phyloP scores from a whole-genome alignment of 2,113 vertebrate genomes.

The Thalassarche chlororhynchos region DNA sequence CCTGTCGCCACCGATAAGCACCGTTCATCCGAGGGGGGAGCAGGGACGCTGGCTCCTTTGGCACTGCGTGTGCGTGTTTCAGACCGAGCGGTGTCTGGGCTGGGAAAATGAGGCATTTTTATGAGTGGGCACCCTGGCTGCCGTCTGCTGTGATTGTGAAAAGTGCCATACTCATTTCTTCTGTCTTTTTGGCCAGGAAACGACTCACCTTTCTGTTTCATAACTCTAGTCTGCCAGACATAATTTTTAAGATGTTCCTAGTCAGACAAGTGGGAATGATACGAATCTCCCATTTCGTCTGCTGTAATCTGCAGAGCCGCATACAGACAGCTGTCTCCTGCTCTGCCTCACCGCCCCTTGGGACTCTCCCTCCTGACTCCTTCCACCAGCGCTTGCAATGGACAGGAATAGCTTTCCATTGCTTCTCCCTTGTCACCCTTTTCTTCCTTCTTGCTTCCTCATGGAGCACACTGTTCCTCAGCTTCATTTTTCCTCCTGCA shows the following conservation, averaged over 20 bases:
- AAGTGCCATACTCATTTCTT: not conserved
- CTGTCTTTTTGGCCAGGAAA: not conserved
- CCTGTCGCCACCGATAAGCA: not conserved
- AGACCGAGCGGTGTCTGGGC: fast-evolving
- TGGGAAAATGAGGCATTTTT: not conserved
- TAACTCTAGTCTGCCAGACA: not conserved
- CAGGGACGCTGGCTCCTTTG: not conserved
- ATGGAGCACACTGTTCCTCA: not conserved
- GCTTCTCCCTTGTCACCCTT: not conserved
- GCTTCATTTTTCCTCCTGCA: not conserved
- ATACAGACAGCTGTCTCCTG: not conserved
- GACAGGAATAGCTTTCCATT: not conserved
- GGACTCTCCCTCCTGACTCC: not conserved
- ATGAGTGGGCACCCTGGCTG: not conserved
- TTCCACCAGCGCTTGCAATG: fast-evolving
- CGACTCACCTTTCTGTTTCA: not conserved
- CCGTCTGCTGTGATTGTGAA: not conserved
- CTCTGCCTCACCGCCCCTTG: not conserved
- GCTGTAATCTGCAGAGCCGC: not conserved
- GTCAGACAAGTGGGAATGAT: not conserved
- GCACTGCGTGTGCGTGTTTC: not conserved
- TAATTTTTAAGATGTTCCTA: not conserved
- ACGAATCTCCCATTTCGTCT: fast-evolving
- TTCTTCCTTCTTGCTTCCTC: not conserved
- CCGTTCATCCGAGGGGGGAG: not conserved